Evolutionary conservation across 2,113 vertebrate genomes (phyloP).

Genomic region (Engraulis encrasicolus): DNA sequence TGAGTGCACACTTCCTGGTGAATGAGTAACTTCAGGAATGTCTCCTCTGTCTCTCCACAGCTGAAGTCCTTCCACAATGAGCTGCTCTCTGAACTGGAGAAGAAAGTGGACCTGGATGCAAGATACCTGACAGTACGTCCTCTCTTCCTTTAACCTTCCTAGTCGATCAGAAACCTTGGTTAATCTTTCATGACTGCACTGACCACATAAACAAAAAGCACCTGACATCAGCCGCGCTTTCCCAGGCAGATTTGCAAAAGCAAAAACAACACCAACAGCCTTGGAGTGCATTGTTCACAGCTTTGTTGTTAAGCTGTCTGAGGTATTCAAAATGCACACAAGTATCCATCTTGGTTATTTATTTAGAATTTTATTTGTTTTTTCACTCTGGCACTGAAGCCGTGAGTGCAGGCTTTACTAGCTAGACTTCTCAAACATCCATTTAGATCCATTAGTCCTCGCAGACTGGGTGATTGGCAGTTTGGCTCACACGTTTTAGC

Average conservation of each 20-base stretch:
- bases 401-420: background rate
- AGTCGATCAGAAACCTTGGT: background rate
- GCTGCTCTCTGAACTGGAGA: constrained; percentile 93
- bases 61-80: constrained; percentile 98
- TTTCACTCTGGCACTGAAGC: background rate
- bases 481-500: background rate
- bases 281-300: background rate
- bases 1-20: background rate
- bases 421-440: background rate
- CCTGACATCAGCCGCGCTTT: background rate
- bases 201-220: background rate
- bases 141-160: background rate
- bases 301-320: background rate
- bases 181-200: background rate
- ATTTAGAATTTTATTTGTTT: background rate
- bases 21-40: background rate
- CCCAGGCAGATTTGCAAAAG: background rate
- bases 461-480: background rate
- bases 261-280: background rate
- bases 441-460: constrained; percentile 4
- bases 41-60: constrained; percentile 64
- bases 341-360: background rate
- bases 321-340: background rate
- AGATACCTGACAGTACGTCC: constrained; percentile 93
- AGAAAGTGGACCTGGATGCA: constrained; percentile 97